Evolutionary conservation across 92 coral and sea anemone species (phyloP), one percentile per base, ranked within the genome.

Genomic region (Meandrina meandrites): DNA sequence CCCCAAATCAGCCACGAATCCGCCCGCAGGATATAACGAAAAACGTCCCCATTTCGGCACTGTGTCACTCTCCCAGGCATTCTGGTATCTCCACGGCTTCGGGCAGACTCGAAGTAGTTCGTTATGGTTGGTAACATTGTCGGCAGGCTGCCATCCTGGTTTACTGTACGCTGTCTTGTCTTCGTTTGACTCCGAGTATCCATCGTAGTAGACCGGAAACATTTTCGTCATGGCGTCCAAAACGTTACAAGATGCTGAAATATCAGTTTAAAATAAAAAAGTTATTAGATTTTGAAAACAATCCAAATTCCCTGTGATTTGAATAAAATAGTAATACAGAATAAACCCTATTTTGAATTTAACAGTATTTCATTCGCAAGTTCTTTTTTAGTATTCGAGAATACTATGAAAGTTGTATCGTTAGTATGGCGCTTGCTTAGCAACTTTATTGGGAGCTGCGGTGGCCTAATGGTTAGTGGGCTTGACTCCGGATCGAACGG

Each of bases 1-100:
- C 27, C 98, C 98, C 21, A 95, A 74, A 81, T 93, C 94, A 32
- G 94, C 94, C 31, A 90, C 91, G 58, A 93, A 95, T 10, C 98
- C 98, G 0, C 98, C 98, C 12, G 96, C 94, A 4, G 90, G 86
- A 81, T 95, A 95, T 28, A 85, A 54, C 70, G 91, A 84, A 27
- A 90, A 91, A 70, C 91, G 81, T 1, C 94, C 98, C 95, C 91
- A 94, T 47, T 91, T 83, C 14, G 94, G 91, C 28, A 81, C 79
- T 40, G 88, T 86, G 17, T 74, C 93, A 6, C 82, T 83, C n/a
- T 84, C 88, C 17, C 32, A 56, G 47, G 93, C 89, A 9, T 90
- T 68, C 15, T 85, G 91, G 76, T 94, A 94, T 42, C 96, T 82
- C 98, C 98, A 94, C 17, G 98, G 96, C 81, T 79, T 91, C 27